Percentiles rank a stretch among this genome's conserved stretches.
phyloP scores from a whole-genome alignment of 2,888 invertebrate species.

The Cerceris ruficornis region DNA sequence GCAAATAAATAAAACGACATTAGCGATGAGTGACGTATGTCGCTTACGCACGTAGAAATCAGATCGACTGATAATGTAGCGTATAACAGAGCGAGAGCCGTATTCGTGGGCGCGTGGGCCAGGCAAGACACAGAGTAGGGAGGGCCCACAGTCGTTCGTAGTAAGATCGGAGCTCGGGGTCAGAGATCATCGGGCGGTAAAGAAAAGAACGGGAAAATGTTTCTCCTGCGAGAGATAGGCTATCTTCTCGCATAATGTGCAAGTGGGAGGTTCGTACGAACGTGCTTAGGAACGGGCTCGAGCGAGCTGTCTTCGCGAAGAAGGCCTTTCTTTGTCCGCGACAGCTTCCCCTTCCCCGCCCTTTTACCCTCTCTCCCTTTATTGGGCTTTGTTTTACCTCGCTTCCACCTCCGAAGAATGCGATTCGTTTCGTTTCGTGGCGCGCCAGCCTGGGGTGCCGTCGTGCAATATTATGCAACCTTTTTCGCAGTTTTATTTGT shows the following conservation, averaged over 20 bases:
- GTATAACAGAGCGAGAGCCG: conserved; percentile 3
- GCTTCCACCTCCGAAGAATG: conserved; percentile 41
- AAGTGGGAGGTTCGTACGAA: conserved; percentile 70
- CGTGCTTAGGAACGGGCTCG: conserved; percentile 38
- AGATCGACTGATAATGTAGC: background rate
- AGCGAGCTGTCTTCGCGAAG: conserved; percentile 51
- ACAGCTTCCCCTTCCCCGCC: background rate
- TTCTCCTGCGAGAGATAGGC: conserved; percentile 69
- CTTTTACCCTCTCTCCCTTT: conserved; percentile 49
- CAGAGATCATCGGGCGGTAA: conserved; percentile 71
- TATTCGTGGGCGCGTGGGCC: conserved; percentile 48
- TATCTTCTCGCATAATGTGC: conserved; percentile 74
- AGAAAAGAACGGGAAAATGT: conserved; percentile 71
- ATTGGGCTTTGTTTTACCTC: conserved; percentile 64
- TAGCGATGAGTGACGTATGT: background rate
- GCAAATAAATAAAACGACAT: background rate
- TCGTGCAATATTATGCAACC: background rate
- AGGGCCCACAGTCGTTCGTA: conserved; percentile 21
- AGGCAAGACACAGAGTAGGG: conserved; percentile 10
- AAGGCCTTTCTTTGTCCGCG: conserved; percentile 29
- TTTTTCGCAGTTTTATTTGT: background rate
- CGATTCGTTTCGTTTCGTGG: conserved; percentile 59
- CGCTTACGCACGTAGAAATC: background rate
- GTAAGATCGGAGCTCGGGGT: conserved; percentile 65
- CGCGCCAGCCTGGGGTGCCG: conserved; percentile 11